Base-by-base conservation (phyloP, 2,888 invertebrate genomes). In the Drosophila flavopinicola region DNA sequence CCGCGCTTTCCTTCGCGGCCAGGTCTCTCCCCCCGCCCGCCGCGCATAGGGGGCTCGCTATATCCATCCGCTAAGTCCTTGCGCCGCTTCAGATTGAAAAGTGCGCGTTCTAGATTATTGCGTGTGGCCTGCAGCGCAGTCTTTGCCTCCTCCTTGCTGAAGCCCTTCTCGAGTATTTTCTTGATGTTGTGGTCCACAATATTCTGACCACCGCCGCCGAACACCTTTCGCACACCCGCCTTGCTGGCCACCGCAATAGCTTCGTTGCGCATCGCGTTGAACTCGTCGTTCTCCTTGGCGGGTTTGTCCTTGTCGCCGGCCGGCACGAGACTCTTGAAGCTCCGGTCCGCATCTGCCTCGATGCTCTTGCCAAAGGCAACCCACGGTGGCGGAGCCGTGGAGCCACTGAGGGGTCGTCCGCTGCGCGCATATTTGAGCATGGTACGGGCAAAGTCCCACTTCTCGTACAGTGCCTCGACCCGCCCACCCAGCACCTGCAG, bases 211-310 rank as follows among this genome's bases (percentile, higher is more conserved):
- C 94, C 94, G 23, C 94, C 94, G 15, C 94, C 94, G 89, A 94
- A 94, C 1, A 91, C 93, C 90, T 94, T 94, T 77, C 93, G 93
- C 10, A 92, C 92, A 25, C 92, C 93, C 24, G 92, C 91, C 80
- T 95, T 94, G 39, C 95, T 94, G 29, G 96, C 97, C 89, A 96
- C 97, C 10, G 97, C 96, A 82, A 98, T 97, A 0, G 96, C 97
- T 69, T 96, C 97, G 88, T 95, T 95, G 60, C 98, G 93, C 90
- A 96, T 96, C n/a, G 95, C 94, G 88, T 97, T 96, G 92, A 98
- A 98, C 88, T 97, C 97, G 1, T 94, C 94, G 90, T 96, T 95
- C 70, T 95, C 95, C 83, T 94, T 94, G 9, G 89, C 89, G 1
- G 89, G 84, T 66, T 90, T 91, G 7, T 92, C 92, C 61, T 92